These are phyloP conservation scores for Nymphalis io DNA, from an alignment of 1,140 invertebrate species.

Conservation along the genomic window DNA sequence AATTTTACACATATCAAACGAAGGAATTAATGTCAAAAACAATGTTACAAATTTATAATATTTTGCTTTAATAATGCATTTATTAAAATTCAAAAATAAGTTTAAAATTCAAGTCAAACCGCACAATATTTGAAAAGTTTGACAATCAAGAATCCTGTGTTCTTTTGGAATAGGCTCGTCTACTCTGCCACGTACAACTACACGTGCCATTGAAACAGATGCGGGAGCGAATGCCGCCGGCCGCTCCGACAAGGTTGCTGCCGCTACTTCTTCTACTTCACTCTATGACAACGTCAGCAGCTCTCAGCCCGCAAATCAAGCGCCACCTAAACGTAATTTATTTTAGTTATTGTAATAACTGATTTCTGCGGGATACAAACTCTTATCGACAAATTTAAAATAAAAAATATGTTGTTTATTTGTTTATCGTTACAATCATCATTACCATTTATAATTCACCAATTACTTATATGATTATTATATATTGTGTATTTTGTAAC, in stretches of 20 bases:
- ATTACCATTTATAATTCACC: neutral
- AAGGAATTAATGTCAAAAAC: no score
- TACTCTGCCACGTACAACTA: conserved; percentile 89
- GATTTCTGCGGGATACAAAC: neutral
- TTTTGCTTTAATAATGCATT: no score
- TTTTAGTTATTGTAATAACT: neutral
- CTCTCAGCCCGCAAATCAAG: conserved; percentile 80
- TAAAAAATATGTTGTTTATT: neutral
- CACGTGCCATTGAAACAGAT: conserved; percentile 86
- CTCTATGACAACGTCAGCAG: conserved; percentile 93
- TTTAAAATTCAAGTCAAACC: neutral
- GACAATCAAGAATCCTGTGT: conserved; percentile 9
- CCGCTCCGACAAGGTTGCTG: conserved; percentile 87
- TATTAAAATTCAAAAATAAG: no score
- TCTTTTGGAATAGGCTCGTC: conserved; percentile 85
- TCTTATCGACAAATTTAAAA: neutral
- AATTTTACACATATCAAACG: no score
- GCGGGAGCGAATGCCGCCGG: conserved; percentile 59
- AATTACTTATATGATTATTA: no score
- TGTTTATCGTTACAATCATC: neutral
- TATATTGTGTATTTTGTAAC: no score
- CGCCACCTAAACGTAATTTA: conserved; percentile 74
- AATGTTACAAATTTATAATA: no score
- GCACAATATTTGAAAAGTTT: neutral
- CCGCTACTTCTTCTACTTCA: conserved; percentile 91